phyloP scores from a whole-genome alignment of 1,140 invertebrate species.

The Drosophila nasuta region DNA sequence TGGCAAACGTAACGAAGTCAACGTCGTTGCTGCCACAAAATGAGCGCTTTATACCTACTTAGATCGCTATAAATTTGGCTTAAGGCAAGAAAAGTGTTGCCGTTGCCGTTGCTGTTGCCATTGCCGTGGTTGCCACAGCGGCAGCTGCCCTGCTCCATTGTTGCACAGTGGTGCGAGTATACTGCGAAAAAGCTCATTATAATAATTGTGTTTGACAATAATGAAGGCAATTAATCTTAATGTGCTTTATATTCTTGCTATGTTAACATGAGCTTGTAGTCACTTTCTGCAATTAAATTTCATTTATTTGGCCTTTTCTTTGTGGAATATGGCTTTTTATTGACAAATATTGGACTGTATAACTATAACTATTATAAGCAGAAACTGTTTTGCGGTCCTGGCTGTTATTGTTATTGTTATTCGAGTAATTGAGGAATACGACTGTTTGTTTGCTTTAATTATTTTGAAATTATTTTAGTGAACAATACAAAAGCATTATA shows the following conservation, averaged over 20 bases:
- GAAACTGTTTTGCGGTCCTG: too few species aligned
- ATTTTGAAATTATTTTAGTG: too few species aligned
- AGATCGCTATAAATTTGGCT: constrained; percentile 83
- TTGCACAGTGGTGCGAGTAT: constrained; percentile 48
- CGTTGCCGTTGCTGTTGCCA: constrained; percentile 15
- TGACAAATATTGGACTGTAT: too few species aligned
- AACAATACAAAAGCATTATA: too few species aligned
- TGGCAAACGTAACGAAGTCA: constrained; percentile 73
- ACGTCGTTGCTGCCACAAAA: constrained; percentile 73
- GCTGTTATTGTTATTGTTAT: too few species aligned
- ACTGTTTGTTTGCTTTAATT: too few species aligned
- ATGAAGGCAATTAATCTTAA: not conserved
- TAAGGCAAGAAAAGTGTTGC: constrained; percentile 83
- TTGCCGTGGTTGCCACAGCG: constrained; percentile 13
- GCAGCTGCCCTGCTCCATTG: constrained; percentile 31
- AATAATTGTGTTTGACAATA: not conserved
- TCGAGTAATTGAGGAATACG: too few species aligned
- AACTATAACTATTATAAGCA: too few species aligned
- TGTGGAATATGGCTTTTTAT: too few species aligned
- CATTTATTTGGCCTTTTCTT: too few species aligned
- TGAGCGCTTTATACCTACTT: constrained; percentile 83
- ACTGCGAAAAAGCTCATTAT: not conserved
- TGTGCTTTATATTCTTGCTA: not conserved
- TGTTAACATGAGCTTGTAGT: not conserved
- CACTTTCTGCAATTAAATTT: not conserved